Conservation (phyloP, 2,888 invertebrate species). For the Amblyteles armatorius region DNA sequence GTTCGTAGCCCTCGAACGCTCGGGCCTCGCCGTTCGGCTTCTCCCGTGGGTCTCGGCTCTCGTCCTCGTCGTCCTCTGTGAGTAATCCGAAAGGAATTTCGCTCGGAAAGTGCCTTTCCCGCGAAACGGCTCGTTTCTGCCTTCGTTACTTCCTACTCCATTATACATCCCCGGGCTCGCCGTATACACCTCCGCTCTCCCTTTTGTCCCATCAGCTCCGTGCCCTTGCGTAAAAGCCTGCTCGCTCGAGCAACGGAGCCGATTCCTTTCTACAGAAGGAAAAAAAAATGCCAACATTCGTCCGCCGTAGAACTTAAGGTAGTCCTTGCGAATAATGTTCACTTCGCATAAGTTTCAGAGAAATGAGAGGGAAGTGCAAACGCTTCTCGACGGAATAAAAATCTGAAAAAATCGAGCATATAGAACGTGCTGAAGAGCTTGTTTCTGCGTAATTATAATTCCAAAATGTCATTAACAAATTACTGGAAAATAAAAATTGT, state of each 20-base stretch:
- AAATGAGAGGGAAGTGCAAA: too few species aligned
- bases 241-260: not conserved
- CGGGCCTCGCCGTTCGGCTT: constrained; percentile 44
- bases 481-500: too few species aligned
- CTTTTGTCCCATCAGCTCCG: constrained; percentile 23
- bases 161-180: constrained; percentile 16
- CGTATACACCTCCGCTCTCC: not conserved
- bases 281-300: not conserved
- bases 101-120: constrained; percentile 75
- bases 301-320: constrained; percentile 34
- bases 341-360: too few species aligned
- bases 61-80: constrained; percentile 62
- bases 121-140: constrained; percentile 66
- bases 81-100: constrained; percentile 79
- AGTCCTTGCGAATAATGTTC: too few species aligned
- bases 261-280: not conserved
- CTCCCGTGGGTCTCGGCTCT: constrained; percentile 57
- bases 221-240: constrained; percentile 45
- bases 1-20: constrained; percentile 60
- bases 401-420: too few species aligned
- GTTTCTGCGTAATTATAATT: too few species aligned
- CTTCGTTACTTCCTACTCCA: constrained; percentile 59
- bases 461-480: too few species aligned
- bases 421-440: too few species aligned
- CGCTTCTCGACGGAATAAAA: too few species aligned